Evolutionary conservation across 2,113 vertebrate genomes (phyloP).

Genomic region (Ginglymostoma cirratum): DNA sequence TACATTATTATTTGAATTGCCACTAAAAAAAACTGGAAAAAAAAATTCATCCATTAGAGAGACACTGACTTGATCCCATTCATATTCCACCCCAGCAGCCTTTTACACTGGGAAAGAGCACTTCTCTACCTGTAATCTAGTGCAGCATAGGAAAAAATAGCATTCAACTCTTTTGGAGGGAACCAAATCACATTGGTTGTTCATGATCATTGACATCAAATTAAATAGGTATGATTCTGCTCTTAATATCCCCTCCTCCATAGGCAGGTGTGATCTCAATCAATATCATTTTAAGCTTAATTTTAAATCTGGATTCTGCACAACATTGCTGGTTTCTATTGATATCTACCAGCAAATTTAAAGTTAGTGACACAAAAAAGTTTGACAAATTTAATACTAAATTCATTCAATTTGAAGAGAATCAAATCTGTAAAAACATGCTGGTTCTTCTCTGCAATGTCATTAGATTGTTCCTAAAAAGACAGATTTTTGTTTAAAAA

Average conservation of each 20-base stretch:
- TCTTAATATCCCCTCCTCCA: background rate
- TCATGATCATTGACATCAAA: background rate
- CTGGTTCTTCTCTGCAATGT: too few relatives aligned
- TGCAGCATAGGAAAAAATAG: background rate
- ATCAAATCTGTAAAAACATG: too few relatives aligned
- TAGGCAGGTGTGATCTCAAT: background rate
- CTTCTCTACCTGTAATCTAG: background rate
- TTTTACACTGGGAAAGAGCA: background rate
- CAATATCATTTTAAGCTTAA: background rate
- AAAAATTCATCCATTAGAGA: background rate
- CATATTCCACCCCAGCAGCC: background rate
- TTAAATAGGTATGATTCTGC: background rate
- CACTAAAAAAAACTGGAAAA: background rate
- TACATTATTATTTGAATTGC: background rate
- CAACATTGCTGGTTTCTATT: background rate
- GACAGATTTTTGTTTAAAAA: too few relatives aligned
- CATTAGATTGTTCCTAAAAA: too few relatives aligned
- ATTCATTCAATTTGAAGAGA: too few relatives aligned
- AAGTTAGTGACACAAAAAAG: background rate
- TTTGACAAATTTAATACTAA: too few relatives aligned
- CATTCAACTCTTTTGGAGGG: background rate
- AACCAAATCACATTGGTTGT: background rate
- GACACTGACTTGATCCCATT: background rate
- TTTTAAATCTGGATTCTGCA: background rate
- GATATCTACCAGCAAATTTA: background rate